Base-by-base conservation (phyloP, 2,888 invertebrate genomes). In the Drosophila peninsularis region DNA sequence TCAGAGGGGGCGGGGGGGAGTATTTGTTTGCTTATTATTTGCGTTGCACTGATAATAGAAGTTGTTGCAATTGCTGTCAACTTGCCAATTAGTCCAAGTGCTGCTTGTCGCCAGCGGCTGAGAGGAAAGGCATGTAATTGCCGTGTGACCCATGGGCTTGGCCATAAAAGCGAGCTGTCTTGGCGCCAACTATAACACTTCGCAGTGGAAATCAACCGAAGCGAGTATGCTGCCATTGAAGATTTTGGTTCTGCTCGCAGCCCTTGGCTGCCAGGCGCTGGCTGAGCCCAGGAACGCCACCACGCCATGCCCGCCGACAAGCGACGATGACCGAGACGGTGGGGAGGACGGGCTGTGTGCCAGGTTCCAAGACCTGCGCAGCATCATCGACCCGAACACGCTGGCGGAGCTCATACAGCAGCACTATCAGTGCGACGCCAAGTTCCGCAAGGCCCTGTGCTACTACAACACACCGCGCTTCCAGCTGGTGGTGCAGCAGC, bases 401-500 rank as follows among this genome's bases (percentile, higher is more conserved):
- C 71, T 88, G 0, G 17, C 9, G 5, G 60, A 66, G 0, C 69
- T 88, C 10, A 68, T 80, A n/a, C 56, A 75, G 14, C 30, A 56
- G 6, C 88, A 88, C 34, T 80, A 71, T 19, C 66, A 76, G 11
- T 80, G 75, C 56, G 62, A 88, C 14, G 7, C 39, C 9, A 75
- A 71, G 39, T 88, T 88, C 61, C 83, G 78, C 13, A 67, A 65
- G 11, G 88, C 88, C 6, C 30, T 90, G 66, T 47, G 54, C 13
- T 90, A 76, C 53, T 78, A 78, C n/a, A 62, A 80, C 1, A 80
- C 83, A 1, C 6, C 71, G 0, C 58, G 62, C 0, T 88, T 85
- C 53, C 39, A 56, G 0, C 5, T 47, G 45, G 68, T 72, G 0
- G 64, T 74, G 14, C 30, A 68, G 13, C 62, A 80, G 45, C 63